Percentiles rank a stretch among this genome's conserved stretches.
phyloP scores from a whole-genome alignment of 2,797 vertebrate genomes.

The Babyrousa celebensis region DNA sequence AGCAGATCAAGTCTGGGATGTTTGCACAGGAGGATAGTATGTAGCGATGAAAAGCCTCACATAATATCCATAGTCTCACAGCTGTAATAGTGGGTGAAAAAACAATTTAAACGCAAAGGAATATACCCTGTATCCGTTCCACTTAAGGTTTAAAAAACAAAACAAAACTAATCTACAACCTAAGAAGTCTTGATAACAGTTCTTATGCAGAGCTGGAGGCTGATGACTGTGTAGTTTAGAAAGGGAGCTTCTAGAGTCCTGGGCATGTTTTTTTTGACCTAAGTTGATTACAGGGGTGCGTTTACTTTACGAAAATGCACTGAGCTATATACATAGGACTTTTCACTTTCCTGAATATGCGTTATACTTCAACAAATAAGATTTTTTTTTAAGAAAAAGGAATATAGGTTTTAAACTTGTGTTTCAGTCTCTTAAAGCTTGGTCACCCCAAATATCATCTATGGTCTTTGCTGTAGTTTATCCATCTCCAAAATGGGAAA shows the following conservation, averaged over 20 bases:
- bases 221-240: neutral
- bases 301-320: neutral
- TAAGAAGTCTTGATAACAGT: neutral
- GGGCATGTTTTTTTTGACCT: neutral
- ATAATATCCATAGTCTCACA: neutral
- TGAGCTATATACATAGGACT: neutral
- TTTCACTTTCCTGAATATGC: slow-evolving; percentile 2
- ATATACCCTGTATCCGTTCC: neutral
- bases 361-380: neutral
- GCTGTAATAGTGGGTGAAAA: neutral
- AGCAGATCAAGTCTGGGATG: neutral
- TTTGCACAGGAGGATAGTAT: neutral
- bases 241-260: too few relatives aligned
- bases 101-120: neutral
- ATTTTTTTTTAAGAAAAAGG: neutral
- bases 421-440: neutral
- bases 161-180: neutral
- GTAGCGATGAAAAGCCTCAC: neutral
- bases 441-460: neutral
- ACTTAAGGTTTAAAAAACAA: neutral
- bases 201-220: neutral
- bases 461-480: neutral
- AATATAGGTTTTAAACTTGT: neutral
- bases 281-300: neutral
- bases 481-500: neutral